A percentile compares a stretch with the other conserved stretches of the same genome.
Evolutionary conservation across 2,113 vertebrate species (phyloP).

Genomic region (Tragelaphus imberbis): DNA sequence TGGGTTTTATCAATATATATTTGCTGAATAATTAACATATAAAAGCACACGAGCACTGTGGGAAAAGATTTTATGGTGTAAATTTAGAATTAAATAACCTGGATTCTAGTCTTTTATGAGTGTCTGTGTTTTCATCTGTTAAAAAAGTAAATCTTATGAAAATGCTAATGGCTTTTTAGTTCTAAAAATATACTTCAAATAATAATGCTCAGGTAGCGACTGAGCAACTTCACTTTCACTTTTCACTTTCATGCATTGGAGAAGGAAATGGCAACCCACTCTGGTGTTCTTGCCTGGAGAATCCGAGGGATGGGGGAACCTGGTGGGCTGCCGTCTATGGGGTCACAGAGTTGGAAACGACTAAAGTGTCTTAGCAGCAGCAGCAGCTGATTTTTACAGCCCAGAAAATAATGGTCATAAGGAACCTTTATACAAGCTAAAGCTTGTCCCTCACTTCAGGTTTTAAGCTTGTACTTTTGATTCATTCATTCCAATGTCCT

Average conservation of each 20-base stretch:
- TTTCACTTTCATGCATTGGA: too few relatives aligned
- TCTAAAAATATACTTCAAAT: neutral
- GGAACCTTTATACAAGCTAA: neutral
- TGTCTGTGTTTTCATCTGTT: neutral
- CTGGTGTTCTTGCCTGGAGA: too few relatives aligned
- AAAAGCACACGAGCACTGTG: neutral
- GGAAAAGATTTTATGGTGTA: neutral
- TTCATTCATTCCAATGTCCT: neutral
- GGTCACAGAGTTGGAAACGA: too few relatives aligned
- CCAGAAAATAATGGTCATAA: neutral
- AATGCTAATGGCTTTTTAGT: neutral
- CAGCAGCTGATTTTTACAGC: neutral
- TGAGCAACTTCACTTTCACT: too few relatives aligned
- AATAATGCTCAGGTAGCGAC: neutral
- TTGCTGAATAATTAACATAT: conserved; percentile 24
- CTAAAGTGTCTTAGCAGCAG: too few relatives aligned
- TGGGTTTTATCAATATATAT: neutral
- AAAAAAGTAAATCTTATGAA: neutral
- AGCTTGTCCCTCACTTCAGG: neutral
- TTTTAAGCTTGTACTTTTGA: neutral
- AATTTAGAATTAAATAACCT: conserved; percentile 21
- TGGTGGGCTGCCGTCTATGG: too few relatives aligned
- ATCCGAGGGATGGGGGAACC: too few relatives aligned
- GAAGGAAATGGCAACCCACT: too few relatives aligned
- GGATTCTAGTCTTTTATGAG: neutral